phyloP scores from a whole-genome alignment of 2,888 invertebrate genomes.

The Meloe dianella region DNA sequence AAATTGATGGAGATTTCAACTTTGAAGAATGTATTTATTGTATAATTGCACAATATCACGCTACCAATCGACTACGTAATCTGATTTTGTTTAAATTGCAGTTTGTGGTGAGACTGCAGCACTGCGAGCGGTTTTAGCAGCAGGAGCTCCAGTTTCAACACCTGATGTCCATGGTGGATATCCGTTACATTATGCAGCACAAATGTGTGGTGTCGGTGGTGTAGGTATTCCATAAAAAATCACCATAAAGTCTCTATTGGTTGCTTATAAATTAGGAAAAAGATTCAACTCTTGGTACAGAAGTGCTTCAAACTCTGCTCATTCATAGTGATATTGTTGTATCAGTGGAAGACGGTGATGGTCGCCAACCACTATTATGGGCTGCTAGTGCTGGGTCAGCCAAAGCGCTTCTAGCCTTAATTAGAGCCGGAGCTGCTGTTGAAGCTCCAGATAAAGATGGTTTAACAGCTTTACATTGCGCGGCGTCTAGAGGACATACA shows the following conservation, averaged over 20 bases:
- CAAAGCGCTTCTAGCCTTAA: constrained; percentile 86
- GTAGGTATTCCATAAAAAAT: constrained; percentile 50
- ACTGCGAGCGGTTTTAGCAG: constrained; percentile 80
- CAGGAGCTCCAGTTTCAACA: constrained; percentile 86
- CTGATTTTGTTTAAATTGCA: constrained; percentile 56
- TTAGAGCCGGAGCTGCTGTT: constrained; percentile 85
- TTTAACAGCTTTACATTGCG: constrained; percentile 94
- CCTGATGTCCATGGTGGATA: constrained; percentile 94
- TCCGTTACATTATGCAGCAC: constrained; percentile 96
- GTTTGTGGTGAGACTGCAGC: constrained; percentile 95
- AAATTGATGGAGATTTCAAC: too few species aligned
- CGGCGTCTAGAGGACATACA: constrained; percentile 93
- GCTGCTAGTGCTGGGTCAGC: constrained; percentile 96
- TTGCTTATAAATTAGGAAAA: constrained; percentile 48
- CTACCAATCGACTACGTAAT: constrained; percentile 17
- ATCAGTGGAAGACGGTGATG: constrained; percentile 88
- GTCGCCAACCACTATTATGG: constrained; percentile 94
- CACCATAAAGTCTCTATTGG: neutral
- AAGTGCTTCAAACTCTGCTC: constrained; percentile 80
- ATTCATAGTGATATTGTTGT: constrained; percentile 79
- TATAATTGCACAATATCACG: neutral
- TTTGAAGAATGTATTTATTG: neutral
- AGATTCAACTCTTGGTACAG: constrained; percentile 70
- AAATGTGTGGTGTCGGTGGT: constrained; percentile 94
- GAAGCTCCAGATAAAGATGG: constrained; percentile 90